Base-by-base conservation (phyloP, 2,888 invertebrate genomes). In the Xylota segnis region DNA sequence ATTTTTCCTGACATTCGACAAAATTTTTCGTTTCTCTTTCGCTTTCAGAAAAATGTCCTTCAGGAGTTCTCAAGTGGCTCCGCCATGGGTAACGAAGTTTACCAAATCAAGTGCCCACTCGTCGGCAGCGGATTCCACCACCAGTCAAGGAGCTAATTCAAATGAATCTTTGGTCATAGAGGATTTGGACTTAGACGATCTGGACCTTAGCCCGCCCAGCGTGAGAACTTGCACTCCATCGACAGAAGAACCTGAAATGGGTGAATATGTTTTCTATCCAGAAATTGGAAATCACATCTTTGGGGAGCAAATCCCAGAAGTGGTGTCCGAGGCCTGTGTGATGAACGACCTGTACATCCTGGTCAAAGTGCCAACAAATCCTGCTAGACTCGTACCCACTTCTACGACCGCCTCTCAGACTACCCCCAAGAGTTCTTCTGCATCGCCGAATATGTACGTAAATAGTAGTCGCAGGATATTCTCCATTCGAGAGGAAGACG, bases 291-390 rank as follows among this genome's bases (percentile, higher is more conserved):
- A 89, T 32, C 88, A 88, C 10, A 87, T 91, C 61, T 91, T 91
- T 58, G 88, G 89, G 4, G 87, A 88, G 0, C 54, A 81, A 10
- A 47, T 61, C 7, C 87, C 89, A 14, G 61, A 89, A 7, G 89
- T 88, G 45, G 88, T 92, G 0, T 90, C 91, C 5, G 90, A 91
- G 83, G 89, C 91, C 45, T 91, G 90, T 63, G 81, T 90, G 27
- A 88, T 91, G 71, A 91, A 91, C 75, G 90, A 91, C 88, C 89
- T 91, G 75, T 91, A 88, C 34, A 91, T 91, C n/a, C 88, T 91
- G 74, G 91, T 92, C 9, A 91, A 91, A 78, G 90, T 91, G 88
- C 90, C 91, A 5, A 82, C 66, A 2, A 56, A 72, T 18, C 12
- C 52, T 0, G 59, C 14, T 7, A 76, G 63, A 0, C 23, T 61